phyloP scores from a whole-genome alignment of 2,113 vertebrate species.

The Forbesichthys agassizii region DNA sequence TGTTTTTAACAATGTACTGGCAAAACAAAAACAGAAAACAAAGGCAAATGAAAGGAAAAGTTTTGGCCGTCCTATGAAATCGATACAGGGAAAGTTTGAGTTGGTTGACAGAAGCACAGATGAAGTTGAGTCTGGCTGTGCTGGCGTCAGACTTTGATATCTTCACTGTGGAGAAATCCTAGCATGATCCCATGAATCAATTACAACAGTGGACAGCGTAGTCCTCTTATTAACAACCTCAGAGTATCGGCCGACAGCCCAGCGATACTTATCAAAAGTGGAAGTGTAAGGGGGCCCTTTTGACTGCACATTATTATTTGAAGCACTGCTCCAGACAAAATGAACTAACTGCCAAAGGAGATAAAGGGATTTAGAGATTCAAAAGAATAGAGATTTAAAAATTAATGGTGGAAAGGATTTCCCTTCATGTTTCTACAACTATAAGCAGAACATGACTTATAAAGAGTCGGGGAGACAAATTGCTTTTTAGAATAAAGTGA shows the following conservation, averaged over 20 bases:
- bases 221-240: conserved; percentile 55
- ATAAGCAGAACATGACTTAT: conserved; percentile 57
- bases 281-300: conserved; percentile 42
- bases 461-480: conserved; percentile 63
- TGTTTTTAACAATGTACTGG: conserved; percentile 58
- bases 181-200: conserved; percentile 53
- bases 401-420: conserved; percentile 70
- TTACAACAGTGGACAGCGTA: conserved; percentile 46
- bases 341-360: conserved; percentile 65
- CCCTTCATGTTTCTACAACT: conserved; percentile 68
- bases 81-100: conserved; percentile 57
- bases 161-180: conserved; percentile 46
- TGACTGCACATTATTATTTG: conserved; percentile 58
- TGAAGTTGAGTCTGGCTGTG: conserved; percentile 53
- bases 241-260: conserved; percentile 19
- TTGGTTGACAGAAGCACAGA: conserved; percentile 50
- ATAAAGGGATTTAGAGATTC: conserved; percentile 70
- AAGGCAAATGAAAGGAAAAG: conserved; percentile 45
- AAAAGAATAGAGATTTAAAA: conserved; percentile 73
- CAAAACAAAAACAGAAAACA: conserved; percentile 68
- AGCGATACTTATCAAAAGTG: conserved; percentile 53
- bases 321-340: conserved; percentile 60
- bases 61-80: conserved; percentile 57
- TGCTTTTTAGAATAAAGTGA: conserved; percentile 70
- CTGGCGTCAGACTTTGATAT: conserved; percentile 55